These are phyloP conservation scores for Pseudomyrmex flavicornis DNA, from an alignment of 1,140 invertebrate species.

Conservation along the genomic window DNA sequence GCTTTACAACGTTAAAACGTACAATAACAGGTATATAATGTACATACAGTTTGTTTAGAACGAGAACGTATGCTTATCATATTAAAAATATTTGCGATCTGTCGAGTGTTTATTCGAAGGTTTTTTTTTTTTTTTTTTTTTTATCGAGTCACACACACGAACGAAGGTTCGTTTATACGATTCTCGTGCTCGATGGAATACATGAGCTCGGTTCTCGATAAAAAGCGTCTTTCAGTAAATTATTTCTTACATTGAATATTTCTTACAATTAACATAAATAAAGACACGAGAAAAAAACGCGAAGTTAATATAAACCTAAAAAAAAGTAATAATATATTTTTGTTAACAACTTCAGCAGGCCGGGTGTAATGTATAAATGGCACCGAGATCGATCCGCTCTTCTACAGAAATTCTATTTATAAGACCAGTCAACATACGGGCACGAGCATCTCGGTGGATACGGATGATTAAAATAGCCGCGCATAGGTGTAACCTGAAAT, in stretches of 20 bases:
- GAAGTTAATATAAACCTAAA: not conserved
- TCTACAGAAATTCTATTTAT: constrained; percentile 37
- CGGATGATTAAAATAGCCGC: constrained; percentile 47
- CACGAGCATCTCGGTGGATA: not conserved
- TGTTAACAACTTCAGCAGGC: not conserved
- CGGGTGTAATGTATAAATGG: not conserved
- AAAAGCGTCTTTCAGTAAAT: constrained; percentile 1
- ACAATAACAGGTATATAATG: not conserved
- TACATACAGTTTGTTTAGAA: too few relatives aligned
- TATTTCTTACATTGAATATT: not conserved
- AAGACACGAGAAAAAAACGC: not conserved
- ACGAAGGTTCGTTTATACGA: not conserved
- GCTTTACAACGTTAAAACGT: not conserved
- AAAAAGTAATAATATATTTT: not conserved
- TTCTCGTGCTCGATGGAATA: not conserved
- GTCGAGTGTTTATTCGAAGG: not conserved
- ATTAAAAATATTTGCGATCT: not conserved
- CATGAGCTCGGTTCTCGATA: constrained; percentile 13
- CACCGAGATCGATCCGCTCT: constrained; percentile 27
- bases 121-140: not conserved
- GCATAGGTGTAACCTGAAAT: constrained; percentile 50
- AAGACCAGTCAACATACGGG: constrained; percentile 36
- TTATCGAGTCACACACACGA: not conserved
- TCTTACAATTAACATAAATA: not conserved
- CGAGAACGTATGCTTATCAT: too few relatives aligned